A percentile compares a stretch with the other conserved stretches of the same genome.
Conservation (phyloP, 1,140 invertebrate species). For the Philotrypesis tridentata region DNA sequence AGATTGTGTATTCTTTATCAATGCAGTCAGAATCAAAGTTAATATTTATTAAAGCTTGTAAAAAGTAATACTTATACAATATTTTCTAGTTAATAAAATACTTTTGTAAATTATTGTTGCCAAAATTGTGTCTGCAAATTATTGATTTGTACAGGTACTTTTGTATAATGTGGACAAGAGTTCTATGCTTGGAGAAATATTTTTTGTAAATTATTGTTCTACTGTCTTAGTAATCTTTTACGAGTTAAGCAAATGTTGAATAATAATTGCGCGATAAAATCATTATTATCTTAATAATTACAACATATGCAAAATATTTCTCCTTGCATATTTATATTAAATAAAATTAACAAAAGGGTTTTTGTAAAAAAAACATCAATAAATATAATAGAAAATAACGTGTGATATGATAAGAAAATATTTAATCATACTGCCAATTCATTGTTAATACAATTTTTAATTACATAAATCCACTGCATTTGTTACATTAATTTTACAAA, state of each 20-base stretch:
- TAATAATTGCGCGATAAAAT: too few species aligned
- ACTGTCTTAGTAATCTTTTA: neutral
- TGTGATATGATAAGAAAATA: slow-evolving; percentile 9
- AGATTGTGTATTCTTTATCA: neutral
- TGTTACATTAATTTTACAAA: slow-evolving; percentile 14
- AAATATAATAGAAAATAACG: neutral
- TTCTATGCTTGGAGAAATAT: neutral
- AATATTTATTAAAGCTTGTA: neutral
- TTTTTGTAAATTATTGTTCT: slow-evolving; percentile 1
- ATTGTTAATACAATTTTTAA: neutral
- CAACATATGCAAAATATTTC: neutral
- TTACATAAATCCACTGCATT: slow-evolving; percentile 7
- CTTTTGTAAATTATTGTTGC: neutral
- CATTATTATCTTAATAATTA: too few species aligned
- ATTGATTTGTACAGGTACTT: neutral
- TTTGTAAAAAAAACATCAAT: slow-evolving; percentile 14
- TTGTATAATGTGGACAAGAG: neutral
- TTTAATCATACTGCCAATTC: neutral
- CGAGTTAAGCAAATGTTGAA: too few species aligned
- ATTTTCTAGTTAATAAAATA: neutral
- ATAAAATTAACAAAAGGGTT: neutral
- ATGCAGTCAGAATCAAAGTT: neutral
- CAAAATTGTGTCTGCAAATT: neutral
- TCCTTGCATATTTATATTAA: neutral
- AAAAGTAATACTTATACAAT: neutral